Conservation (phyloP, 2,113 vertebrate genomes). For the Piliocolobus tephrosceles region DNA sequence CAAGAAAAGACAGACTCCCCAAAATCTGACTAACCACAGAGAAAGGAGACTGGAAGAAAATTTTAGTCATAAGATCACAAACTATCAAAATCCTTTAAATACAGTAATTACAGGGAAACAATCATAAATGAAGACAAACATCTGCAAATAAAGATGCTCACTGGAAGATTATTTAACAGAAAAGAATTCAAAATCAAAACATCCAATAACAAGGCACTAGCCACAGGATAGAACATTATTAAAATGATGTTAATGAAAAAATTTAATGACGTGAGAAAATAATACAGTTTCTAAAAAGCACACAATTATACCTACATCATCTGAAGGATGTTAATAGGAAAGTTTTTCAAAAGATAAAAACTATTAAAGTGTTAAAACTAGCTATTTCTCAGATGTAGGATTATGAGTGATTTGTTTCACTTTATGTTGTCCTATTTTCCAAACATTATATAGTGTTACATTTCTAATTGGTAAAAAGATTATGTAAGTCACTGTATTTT, state of each 20-base stretch:
- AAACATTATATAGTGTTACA: neutral
- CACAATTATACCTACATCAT: neutral
- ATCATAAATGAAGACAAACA: neutral
- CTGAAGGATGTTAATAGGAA: neutral
- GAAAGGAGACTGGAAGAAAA: neutral
- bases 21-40: neutral
- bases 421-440: constrained; percentile 9
- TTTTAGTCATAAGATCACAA: neutral
- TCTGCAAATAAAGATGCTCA: neutral
- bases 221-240: neutral
- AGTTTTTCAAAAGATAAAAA: constrained; percentile 9
- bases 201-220: neutral
- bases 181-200: constrained; percentile 30
- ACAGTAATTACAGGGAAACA: constrained; percentile 37
- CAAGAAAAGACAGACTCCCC: neutral
- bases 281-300: neutral
- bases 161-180: neutral
- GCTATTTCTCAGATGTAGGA: neutral
- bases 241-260: constrained; percentile 18
- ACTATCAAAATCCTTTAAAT: constrained; percentile 9
- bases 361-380: constrained; percentile 9
- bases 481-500: neutral
- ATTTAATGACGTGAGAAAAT: neutral
- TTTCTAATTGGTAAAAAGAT: neutral
- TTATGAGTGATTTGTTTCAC: neutral